Evolutionary conservation across 1,140 invertebrate species (phyloP), one percentile per base, ranked within the genome.

Genomic region (Mya arenaria): DNA sequence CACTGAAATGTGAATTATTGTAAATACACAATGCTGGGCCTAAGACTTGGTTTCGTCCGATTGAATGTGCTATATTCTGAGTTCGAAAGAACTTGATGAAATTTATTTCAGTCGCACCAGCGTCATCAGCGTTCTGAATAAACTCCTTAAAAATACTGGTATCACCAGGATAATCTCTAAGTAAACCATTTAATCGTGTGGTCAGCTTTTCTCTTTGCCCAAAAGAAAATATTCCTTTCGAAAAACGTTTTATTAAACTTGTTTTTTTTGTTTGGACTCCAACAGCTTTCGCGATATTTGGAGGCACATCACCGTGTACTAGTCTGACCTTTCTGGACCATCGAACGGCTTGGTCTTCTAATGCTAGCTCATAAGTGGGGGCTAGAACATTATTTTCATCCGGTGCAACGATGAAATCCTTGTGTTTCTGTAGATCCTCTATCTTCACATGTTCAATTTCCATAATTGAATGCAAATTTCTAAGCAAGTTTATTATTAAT

Each of bases 51-150:
- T 82, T 73, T 85, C 85, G 87, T 52, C 83, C 85, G 62, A 87
- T 82, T 65, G 78, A 63, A n/a, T n/a, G n/a, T n/a, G n/a, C n/a
- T n/a, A n/a, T n/a, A n/a, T n/a, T n/a, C n/a, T n/a, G n/a, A n/a
- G n/a, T n/a, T n/a, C n/a, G n/a, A n/a, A n/a, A 86, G 65, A 90
- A 89, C 68, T 88, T 86, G 23, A 91, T 87, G 75, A 92, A 91
- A 66, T 87, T 83, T 13, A 90, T 80, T 72, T 88, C 88, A 55
- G 87, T 89, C 32, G 91, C 91, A n/a, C 84, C 85, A 32, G 89
- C 89, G 83, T 92, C 91, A 84, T 92, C 91, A 44, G 91, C 88
- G 85, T 97, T 90, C 66, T 90, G 89, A 0, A 90, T 41, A 19
- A 90, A 73, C 77, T 90, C 89, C 74, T 90, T 89, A 39, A 88